Conservation (phyloP, 2,888 invertebrate genomes). For the Meloe dianella region DNA sequence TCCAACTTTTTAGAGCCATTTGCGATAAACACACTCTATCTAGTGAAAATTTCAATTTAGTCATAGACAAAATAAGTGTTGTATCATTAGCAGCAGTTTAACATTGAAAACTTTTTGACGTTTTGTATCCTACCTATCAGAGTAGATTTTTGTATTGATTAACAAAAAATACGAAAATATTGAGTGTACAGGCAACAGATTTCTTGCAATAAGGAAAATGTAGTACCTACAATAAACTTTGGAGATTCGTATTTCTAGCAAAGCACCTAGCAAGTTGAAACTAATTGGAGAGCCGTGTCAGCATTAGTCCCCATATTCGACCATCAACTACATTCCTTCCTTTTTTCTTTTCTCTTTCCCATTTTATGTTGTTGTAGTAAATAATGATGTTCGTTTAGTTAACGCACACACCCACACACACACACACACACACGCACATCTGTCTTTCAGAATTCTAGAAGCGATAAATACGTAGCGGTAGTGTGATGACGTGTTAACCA, state of each 20-base stretch:
- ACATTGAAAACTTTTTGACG: too few species aligned
- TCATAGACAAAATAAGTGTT: conserved; percentile 18
- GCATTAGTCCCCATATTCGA: conserved; percentile 41
- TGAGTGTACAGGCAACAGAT: background rate
- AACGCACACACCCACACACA: conserved; percentile 44
- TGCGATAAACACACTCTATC: too few species aligned
- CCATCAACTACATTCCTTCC: conserved; percentile 42
- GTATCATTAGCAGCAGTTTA: too few species aligned
- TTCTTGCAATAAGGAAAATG: background rate
- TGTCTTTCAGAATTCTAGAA: conserved; percentile 25
- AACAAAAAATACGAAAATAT: background rate
- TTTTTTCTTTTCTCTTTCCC: background rate
- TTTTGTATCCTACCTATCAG: conserved; percentile 22
- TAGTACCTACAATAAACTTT: background rate
- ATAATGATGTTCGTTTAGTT: conserved; percentile 52
- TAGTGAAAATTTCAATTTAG: background rate
- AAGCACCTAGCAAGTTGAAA: conserved; percentile 46
- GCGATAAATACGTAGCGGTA: conserved; percentile 47
- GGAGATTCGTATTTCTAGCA: background rate
- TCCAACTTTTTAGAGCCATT: conserved; percentile 12
- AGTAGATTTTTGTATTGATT: background rate
- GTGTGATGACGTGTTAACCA: conserved; percentile 46
- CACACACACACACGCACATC: conserved; percentile 42
- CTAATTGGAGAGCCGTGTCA: conserved; percentile 50
- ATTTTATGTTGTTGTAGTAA: conserved; percentile 39